Evolutionary conservation across 2,888 invertebrate genomes (phyloP), one percentile per base, ranked within the genome.

Genomic region (Trichogramma evanescens): DNA sequence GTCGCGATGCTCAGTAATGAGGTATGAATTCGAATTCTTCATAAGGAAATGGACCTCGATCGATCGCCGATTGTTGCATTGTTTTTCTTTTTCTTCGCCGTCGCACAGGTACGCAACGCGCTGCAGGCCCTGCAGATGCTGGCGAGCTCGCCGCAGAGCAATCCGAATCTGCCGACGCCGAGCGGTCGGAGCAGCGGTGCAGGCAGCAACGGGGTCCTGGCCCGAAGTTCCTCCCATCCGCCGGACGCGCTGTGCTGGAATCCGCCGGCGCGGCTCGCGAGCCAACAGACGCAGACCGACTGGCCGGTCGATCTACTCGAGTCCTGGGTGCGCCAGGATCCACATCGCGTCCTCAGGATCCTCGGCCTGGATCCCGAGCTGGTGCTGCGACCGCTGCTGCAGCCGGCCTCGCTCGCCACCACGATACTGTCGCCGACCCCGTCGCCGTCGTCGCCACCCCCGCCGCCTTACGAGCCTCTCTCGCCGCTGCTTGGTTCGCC

Each of bases 241-340:
- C 90, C 91, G 1, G 91, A 91, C 70, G 90, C 91, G 65, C 89
- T 91, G 77, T 87, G 87, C 69, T 89, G 90, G 83, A 88, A 89
- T 72, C 80, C 72, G n/a, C 71, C 74, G 7, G 66, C 67, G 7
- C 67, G 76, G 5, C 61, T 63, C 61, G 72, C 70, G 3, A 74
- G 76, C 50, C 61, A 63, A 49, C 40, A 49, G 7, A 85, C 86
- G 8, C 88, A 88, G 77, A 88, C 88, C 4, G 86, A 87, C 65
- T 81, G 82, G 66, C 82, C 83, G 65, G 80, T 83, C 7, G 84
- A 85, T 67, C 75, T 82, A 58, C 80, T 88, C 54, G 84, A 85
- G 50, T 81, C 82, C 61, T 88, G 85, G 75, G 85, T 91, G 49
- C 78, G 86, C 71, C 84, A 87, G 65, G 88, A 91, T 78, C 89